phyloP scores from a whole-genome alignment of 2,797 vertebrate genomes.

The Amphiprion clarkii region DNA sequence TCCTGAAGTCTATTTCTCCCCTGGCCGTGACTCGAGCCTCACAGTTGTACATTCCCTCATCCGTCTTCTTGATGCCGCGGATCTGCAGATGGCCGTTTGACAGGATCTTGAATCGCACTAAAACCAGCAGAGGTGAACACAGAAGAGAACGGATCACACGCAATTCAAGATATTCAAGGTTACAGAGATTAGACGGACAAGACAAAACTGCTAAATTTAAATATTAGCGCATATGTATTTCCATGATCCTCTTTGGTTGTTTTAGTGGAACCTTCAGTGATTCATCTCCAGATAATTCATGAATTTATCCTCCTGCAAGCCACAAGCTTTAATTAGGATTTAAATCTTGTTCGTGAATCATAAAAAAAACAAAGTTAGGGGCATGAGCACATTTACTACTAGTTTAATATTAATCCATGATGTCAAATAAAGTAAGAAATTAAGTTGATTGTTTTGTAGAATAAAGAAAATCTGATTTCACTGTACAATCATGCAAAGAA shows the following conservation, averaged over 20 bases:
- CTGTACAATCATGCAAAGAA: background rate
- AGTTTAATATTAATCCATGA: no score
- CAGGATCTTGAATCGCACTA: slow-evolving; percentile 91
- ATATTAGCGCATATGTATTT: no score
- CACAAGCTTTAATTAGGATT: background rate
- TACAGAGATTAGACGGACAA: background rate
- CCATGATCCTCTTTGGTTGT: no score
- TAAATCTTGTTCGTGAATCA: no score
- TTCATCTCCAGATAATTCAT: background rate
- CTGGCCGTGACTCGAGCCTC: slow-evolving; percentile 95
- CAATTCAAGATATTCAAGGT: background rate
- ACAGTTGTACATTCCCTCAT: slow-evolving; percentile 95
- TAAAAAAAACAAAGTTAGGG: background rate
- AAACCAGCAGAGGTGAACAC: slow-evolving; percentile 31
- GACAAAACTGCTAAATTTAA: background rate
- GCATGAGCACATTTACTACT: background rate
- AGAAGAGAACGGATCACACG: background rate
- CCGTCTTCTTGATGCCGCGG: slow-evolving; percentile 94
- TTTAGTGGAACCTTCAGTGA: no score
- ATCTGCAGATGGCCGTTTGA: slow-evolving; percentile 96
- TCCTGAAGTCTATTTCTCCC: slow-evolving; percentile 95
- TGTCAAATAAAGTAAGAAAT: no score
- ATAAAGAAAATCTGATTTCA: background rate
- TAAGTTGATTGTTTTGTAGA: no score
- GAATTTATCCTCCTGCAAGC: background rate